Conservation (phyloP, 2,888 invertebrate species). For the Patella ulyssiponensis region DNA sequence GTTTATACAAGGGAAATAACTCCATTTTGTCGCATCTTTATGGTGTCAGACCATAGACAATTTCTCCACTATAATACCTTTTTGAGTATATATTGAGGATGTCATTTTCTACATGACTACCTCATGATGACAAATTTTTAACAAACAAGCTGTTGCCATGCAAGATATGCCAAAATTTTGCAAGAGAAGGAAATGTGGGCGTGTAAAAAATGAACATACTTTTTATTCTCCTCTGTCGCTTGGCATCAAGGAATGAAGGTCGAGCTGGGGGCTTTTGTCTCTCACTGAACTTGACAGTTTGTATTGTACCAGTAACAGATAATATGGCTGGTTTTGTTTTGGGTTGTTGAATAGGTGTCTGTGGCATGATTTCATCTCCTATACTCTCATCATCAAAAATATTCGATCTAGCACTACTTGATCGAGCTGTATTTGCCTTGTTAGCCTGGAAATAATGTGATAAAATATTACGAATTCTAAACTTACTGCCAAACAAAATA, state of each 20-base stretch:
- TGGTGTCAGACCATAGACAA: too few relatives aligned
- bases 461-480: neutral
- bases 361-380: neutral
- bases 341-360: conserved; percentile 27
- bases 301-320: conserved; percentile 56
- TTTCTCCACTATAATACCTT: too few relatives aligned
- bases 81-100: too few relatives aligned
- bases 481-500: neutral
- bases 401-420: conserved; percentile 4
- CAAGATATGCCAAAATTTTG: too few relatives aligned
- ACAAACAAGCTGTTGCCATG: too few relatives aligned
- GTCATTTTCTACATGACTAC: too few relatives aligned
- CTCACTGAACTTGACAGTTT: conserved; percentile 47
- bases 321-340: conserved; percentile 64
- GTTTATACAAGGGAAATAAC: too few relatives aligned
- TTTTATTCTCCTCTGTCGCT: too few relatives aligned
- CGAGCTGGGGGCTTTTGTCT: conserved; percentile 51
- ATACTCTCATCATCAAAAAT: neutral
- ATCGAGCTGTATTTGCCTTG: neutral
- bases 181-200: too few relatives aligned
- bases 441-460: neutral
- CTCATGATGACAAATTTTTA: too few relatives aligned
- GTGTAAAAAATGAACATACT: too few relatives aligned
- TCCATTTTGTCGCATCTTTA: too few relatives aligned
- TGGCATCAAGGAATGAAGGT: conserved; percentile 29